phyloP scores from a whole-genome alignment of 2,888 invertebrate genomes.

The Acleris holmiana region DNA sequence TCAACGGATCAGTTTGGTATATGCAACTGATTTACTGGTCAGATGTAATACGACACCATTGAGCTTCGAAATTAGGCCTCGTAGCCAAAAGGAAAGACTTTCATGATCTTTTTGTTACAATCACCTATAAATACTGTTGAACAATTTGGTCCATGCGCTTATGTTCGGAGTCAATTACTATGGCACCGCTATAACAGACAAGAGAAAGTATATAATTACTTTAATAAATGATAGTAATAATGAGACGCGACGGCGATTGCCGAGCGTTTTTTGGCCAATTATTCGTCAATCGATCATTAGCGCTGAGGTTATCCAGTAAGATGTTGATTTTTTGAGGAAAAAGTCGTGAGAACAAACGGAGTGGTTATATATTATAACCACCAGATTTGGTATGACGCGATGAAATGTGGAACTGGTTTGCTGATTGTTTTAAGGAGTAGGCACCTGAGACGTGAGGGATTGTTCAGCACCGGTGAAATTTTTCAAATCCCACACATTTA shows the following conservation, averaged over 20 bases:
- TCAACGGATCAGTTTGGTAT: background rate
- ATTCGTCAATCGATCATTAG: slow-evolving; percentile 41
- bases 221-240: slow-evolving; percentile 47
- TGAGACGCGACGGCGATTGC: slow-evolving; percentile 42
- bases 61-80: slow-evolving; percentile 67
- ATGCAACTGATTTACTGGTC: slow-evolving; percentile 37
- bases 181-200: slow-evolving; percentile 60
- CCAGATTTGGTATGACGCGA: slow-evolving; percentile 73
- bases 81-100: slow-evolving; percentile 68
- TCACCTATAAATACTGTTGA: slow-evolving; percentile 63
- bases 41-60: slow-evolving; percentile 59
- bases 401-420: slow-evolving; percentile 76
- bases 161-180: slow-evolving; percentile 68
- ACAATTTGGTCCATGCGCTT: slow-evolving; percentile 63
- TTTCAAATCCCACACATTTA: no score
- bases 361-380: slow-evolving; percentile 70
- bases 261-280: slow-evolving; percentile 39
- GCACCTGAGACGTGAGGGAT: no score
- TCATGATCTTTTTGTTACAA: slow-evolving; percentile 65
- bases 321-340: slow-evolving; percentile 48
- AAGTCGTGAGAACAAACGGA: slow-evolving; percentile 59
- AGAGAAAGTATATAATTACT: slow-evolving; percentile 73
- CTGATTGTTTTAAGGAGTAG: slow-evolving; percentile 56
- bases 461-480: no score
- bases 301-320: slow-evolving; percentile 39